Base-by-base conservation (phyloP, 2,113 vertebrate genomes). In the Penelope pileata region DNA sequence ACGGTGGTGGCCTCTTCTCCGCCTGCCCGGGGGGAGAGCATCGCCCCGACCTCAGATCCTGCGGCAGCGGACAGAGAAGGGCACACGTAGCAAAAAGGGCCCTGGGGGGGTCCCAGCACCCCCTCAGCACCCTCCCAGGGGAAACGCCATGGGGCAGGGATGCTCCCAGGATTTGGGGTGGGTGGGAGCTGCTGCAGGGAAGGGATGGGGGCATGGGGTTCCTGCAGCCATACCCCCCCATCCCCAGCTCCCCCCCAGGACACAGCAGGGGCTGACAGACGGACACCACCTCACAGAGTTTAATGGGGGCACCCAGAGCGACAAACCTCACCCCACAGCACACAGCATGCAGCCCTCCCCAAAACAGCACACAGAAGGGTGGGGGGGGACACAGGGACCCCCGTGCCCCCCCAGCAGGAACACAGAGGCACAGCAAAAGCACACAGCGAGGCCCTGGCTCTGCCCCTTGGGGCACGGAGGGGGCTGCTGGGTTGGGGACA, bases 381-480 rank as follows among this genome's bases (percentile, higher is more conserved):
- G 34, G 6, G 16, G 42, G 63, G 43, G 60, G 42, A 24, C 12
- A 24, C 69, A 30, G 22, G 48, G 63, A 38, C 54, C 27, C 51
- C 69, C 81, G 9, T 34, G 6, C 62, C 69, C 76, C 45, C 73
- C 86, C 82, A 78, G 15, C 94, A 56, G 93, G 82, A 86, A 91
- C 83, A 93, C 87, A 91, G 58, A 67, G 75, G 64, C 95, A 94
- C 95, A 90, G 90, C 94, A 97, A 88, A 67, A 94, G 92, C 90
- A 96, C 94, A 91, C 91, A 80, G 84, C 38, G 5, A 32, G 86
- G 62, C 83, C 70, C 87, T 62, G 87, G 93, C 79, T 80, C 93
- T 6, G 7, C 93, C 80, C 68, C 90, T 43, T 38, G 0, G 4
- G 36, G 60, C 34, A n/a, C 21, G 3, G 60, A 6, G 63, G 53